Evolutionary conservation across 2,797 vertebrate species (phyloP), one percentile per base, ranked within the genome.

Genomic region (Threskiornis aethiopicus): DNA sequence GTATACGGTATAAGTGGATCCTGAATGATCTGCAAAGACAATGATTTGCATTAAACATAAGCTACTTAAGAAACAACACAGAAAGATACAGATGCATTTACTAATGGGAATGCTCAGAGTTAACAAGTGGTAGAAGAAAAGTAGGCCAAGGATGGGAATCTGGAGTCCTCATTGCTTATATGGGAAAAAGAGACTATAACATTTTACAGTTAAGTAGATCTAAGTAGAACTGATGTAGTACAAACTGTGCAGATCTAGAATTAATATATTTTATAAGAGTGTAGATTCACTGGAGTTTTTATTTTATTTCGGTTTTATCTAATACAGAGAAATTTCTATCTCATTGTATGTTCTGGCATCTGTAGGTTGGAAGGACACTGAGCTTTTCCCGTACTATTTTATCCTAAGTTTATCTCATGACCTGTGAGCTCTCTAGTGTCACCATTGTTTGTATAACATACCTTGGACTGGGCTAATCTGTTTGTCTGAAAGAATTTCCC

Each of bases 401-500:
- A 64, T 76, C 58, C 46, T 47, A 81, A 77, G 31, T 89, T 95
- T 96, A 93, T 96, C 97, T 93, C 77, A 59, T 78, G 96, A 97
- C 95, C 95, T 94, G 4, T 91, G 77, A 93, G 49, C 52, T 89
- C 64, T 90, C 41, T n/a, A 62, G 71, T 71, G 77, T 92, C 91
- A 94, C 58, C 44, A 26, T 4, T 95, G 67, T 95, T 97, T 97
- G 75, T 66, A 41, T 73, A 94, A 87, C 52, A 10, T 94, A 96
- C 86, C 81, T 97, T 90, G 84, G 80, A 64, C 93, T 59, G 69
- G 19, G 67, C 51, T 96, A 83, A 95, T 93, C 82, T 91, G 61
- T 96, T 95, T 97, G 84, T 81, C 82, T 96, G 80, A 89, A 84
- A 94, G 91, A 94, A 85, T 96, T 97, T 97, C 97, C 95, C 96